Evolutionary conservation across 2,888 invertebrate genomes (phyloP), one percentile per base, ranked within the genome.

Genomic region (Limnephilus rhombicus): DNA sequence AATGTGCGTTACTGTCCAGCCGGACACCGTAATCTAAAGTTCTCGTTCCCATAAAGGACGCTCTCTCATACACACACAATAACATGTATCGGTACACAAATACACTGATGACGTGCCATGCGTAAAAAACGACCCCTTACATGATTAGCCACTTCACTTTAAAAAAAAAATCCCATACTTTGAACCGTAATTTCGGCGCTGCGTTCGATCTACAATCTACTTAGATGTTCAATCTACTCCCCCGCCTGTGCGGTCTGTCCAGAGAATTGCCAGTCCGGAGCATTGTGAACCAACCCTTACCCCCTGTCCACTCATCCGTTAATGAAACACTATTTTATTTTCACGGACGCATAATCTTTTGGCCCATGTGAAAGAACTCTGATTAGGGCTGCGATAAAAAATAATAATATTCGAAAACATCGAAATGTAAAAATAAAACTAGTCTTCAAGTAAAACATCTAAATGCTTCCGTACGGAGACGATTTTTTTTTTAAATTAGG

Each of bases 271-370:
- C 68, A 68, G 24, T 68, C 68, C 24, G 24, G 24, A n/a, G 9
- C 68, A 24, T 9, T 68, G 68, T 24, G 68, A 9, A 24, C 68
- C 68, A 4, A 1, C 24, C 68, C 68, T 68, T 9, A 68, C 68
- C 9, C 83, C 83, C 9, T 83, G 41, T 34, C 83, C 83, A 83
- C 37, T 83, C 83, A 83, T 83, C 83, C 83, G 83, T 83, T 83
- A 37, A 83, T 83, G 83, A 83, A 83, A 83, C 83, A 83, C 37
- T 83, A 83, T 83, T 83, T 83, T 83, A 83, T 83, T 83, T 83
- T 83, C 37, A 41, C 83, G 41, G 37, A 37, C 83, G 83, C 83
- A 83, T 83, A 83, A 83, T 83, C 83, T 83, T 83, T 83, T 41
- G 9, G 83, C 37, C 34, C 83, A 83, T 18, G 83, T 68, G 24